These are phyloP conservation scores for Apoda limacodes DNA, from an alignment of 2,888 invertebrate species.

Conservation along the genomic window DNA sequence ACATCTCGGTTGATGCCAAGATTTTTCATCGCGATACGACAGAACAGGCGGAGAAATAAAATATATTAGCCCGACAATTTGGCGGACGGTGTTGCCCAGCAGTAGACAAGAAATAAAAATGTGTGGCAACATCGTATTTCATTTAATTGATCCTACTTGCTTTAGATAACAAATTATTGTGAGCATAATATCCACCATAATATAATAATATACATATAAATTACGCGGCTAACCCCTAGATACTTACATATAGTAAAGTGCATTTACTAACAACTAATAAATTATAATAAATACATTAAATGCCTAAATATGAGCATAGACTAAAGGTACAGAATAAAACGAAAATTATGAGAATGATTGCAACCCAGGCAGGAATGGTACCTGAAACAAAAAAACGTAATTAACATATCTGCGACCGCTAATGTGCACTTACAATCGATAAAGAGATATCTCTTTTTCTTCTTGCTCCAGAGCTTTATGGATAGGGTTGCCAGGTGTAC, in stretches of 20 bases:
- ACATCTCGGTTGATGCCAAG: too few species aligned
- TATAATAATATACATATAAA: slow-evolving; percentile 33
- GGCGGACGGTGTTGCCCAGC: too few species aligned
- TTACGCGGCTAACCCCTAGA: slow-evolving; percentile 33
- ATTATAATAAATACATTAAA: slow-evolving; percentile 48
- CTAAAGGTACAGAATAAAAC: slow-evolving; percentile 84
- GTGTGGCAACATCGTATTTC: slow-evolving; percentile 48
- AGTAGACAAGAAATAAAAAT: too few species aligned
- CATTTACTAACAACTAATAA: slow-evolving; percentile 9
- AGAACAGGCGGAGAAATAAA: too few species aligned
- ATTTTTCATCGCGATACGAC: too few species aligned
- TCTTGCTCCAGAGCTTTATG: too few species aligned
- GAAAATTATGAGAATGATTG: slow-evolving; percentile 78
- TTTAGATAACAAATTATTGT: slow-evolving; percentile 42
- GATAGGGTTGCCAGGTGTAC: neutral
- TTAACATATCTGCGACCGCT: neutral
- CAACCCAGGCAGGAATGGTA: slow-evolving; percentile 85
- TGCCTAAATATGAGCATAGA: slow-evolving; percentile 85
- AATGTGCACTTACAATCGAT: neutral
- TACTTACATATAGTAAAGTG: slow-evolving; percentile 29
- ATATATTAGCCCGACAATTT: too few species aligned
- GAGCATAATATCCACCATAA: slow-evolving; percentile 38
- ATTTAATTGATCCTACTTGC: slow-evolving; percentile 53
- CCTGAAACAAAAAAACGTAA: slow-evolving; percentile 65
- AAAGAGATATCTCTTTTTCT: too few species aligned